A percentile compares a stretch with the other conserved stretches of the same genome.
Evolutionary conservation across 1,140 invertebrate species (phyloP).

Genomic region (Caenorhabditis remanei): DNA sequence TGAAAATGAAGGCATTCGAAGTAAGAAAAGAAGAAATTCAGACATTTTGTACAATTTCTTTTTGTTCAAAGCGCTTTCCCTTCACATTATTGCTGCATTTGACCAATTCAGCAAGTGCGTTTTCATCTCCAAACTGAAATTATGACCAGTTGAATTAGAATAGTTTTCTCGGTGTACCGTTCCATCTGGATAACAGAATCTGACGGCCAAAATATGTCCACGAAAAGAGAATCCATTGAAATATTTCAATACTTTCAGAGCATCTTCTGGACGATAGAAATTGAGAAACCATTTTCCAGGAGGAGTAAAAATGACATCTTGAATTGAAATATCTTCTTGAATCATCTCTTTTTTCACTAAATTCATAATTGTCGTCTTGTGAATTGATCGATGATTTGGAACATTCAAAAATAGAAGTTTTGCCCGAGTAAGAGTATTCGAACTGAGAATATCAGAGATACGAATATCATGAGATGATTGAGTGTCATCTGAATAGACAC

Average conservation of each 20-base stretch:
- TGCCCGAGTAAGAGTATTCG: conserved; percentile 19
- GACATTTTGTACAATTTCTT: conserved; percentile 29
- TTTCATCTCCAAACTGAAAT: conserved; percentile 13
- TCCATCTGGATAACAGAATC: conserved; percentile 49
- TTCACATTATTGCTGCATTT: conserved; percentile 39
- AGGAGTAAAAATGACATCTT: conserved; percentile 35
- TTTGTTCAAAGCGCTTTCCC: background rate
- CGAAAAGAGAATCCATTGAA: conserved; percentile 28
- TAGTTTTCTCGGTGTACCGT: conserved; percentile 14
- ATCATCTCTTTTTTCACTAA: conserved; percentile 39
- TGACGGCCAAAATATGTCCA: conserved; percentile 4
- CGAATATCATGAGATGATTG: conserved; percentile 25
- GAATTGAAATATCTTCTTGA: conserved; percentile 45
- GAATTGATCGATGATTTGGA: conserved; percentile 29
- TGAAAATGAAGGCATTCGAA: background rate
- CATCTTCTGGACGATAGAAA: conserved; percentile 60
- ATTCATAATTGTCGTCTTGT: conserved; percentile 50
- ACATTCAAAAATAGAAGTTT: conserved; percentile 53
- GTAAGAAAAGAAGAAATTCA: background rate
- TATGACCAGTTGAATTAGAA: background rate
- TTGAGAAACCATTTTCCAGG: conserved; percentile 54
- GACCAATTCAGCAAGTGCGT: conserved; percentile 13
- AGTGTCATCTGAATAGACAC: conserved; percentile 25
- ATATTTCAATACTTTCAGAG: conserved; percentile 24
- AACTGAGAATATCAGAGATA: conserved; percentile 52